A percentile compares a stretch with the other conserved stretches of the same genome.
phyloP scores from a whole-genome alignment of 2,888 invertebrate genomes.

The Noctua comes region DNA sequence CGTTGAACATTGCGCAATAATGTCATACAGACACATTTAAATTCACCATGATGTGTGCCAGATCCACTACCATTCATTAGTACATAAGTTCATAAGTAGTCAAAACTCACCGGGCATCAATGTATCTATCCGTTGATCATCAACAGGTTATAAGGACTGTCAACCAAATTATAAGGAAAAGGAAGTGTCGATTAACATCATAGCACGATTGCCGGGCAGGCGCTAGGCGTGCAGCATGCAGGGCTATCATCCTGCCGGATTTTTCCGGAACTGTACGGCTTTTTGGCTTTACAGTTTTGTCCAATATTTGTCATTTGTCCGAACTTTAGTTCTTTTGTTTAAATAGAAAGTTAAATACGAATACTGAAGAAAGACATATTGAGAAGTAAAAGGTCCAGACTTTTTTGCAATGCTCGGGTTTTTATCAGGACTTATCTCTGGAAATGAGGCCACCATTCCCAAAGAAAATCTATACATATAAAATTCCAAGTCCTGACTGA shows the following conservation, averaged over 20 bases:
- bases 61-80: background rate
- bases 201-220: background rate
- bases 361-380: background rate
- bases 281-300: background rate
- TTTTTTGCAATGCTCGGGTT: background rate
- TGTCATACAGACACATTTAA: background rate
- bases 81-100: no score
- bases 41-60: background rate
- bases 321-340: background rate
- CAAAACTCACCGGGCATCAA: background rate
- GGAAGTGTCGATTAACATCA: slow-evolving; percentile 24
- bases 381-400: background rate
- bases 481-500: no score
- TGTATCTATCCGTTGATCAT: background rate
- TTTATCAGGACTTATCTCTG: background rate
- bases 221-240: background rate
- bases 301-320: background rate
- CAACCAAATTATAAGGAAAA: background rate
- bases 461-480: no score
- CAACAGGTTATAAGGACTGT: slow-evolving; percentile 6
- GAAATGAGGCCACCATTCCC: background rate
- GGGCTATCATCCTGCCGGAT: no score
- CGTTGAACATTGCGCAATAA: background rate
- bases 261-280: background rate
- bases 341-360: background rate